These are phyloP conservation scores for Condylura cristata DNA, from an alignment of 2,113 vertebrate species.

Conservation along the genomic window DNA sequence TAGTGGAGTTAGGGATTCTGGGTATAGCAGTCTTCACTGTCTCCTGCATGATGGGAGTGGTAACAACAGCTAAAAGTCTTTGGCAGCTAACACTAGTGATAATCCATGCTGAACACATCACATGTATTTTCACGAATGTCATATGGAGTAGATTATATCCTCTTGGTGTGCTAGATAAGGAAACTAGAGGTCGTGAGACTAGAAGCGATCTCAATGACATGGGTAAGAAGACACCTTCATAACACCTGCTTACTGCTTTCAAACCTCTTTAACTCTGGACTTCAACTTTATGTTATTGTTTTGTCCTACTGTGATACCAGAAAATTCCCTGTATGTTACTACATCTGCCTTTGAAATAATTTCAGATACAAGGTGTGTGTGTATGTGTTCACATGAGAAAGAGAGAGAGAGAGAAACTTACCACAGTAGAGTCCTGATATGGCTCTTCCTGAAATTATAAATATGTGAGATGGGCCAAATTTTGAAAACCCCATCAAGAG, in stretches of 20 bases:
- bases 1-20: neutral
- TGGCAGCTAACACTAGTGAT: neutral
- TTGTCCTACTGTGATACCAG: neutral
- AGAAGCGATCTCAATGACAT: neutral
- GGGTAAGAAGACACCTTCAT: neutral
- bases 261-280: neutral
- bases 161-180: neutral
- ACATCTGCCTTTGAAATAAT: neutral
- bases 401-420: constrained; percentile 78
- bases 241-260: neutral
- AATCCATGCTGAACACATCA: neutral
- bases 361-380: neutral
- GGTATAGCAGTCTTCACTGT: neutral
- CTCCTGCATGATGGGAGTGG: neutral
- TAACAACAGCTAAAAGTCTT: neutral
- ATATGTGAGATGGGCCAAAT: constrained; percentile 91
- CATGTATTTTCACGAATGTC: neutral
- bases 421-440: constrained; percentile 96
- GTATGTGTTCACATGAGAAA: neutral
- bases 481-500: constrained; percentile 94
- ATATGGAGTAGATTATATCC: neutral
- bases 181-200: neutral
- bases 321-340: neutral
- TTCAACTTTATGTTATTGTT: neutral
- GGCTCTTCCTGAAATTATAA: constrained; percentile 93